These are phyloP conservation scores for Ophthalmolycus amberensis DNA, from an alignment of 2,113 vertebrate species.

Conservation along the genomic window DNA sequence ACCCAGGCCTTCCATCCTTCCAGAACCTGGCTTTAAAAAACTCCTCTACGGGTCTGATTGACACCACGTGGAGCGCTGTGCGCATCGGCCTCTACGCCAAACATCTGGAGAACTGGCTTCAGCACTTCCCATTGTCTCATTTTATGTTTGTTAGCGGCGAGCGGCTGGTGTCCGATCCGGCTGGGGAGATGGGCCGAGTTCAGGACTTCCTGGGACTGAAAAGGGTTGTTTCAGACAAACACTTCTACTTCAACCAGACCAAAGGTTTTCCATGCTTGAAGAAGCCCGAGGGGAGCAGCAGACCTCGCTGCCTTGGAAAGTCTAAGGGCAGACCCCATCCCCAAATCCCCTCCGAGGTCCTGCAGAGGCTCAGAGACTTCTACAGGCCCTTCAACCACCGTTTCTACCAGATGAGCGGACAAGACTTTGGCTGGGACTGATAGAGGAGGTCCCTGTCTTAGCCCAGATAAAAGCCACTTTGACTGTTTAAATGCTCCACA, in stretches of 20 bases:
- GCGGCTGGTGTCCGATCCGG: constrained; percentile 90
- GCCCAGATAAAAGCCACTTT: background rate
- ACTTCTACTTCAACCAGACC: constrained; percentile 96
- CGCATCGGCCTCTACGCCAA: constrained; percentile 94
- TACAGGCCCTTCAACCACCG: constrained; percentile 93
- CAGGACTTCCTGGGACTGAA: constrained; percentile 95
- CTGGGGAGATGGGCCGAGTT: constrained; percentile 90
- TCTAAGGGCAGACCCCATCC: constrained; percentile 95
- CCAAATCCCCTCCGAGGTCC: constrained; percentile 83
- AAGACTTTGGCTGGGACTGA: constrained; percentile 96
- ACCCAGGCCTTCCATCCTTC: constrained; percentile 90
- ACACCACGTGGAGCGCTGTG: constrained; percentile 93
- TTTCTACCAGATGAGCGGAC: constrained; percentile 96
- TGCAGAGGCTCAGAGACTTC: constrained; percentile 90
- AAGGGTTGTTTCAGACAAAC: constrained; percentile 90
- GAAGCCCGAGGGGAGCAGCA: constrained; percentile 89
- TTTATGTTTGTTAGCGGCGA: constrained; percentile 95
- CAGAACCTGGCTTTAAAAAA: constrained; percentile 90
- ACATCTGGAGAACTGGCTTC: constrained; percentile 94
- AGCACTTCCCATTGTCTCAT: constrained; percentile 88
- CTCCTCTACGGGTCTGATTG: constrained; percentile 86
- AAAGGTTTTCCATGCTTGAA: constrained; percentile 97
- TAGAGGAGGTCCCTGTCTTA: background rate
- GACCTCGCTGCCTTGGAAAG: constrained; percentile 91
- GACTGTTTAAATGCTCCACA: constrained; percentile 21